These are phyloP conservation scores for Falco columbarius DNA, from an alignment of 2,797 vertebrate species.

Conservation along the genomic window DNA sequence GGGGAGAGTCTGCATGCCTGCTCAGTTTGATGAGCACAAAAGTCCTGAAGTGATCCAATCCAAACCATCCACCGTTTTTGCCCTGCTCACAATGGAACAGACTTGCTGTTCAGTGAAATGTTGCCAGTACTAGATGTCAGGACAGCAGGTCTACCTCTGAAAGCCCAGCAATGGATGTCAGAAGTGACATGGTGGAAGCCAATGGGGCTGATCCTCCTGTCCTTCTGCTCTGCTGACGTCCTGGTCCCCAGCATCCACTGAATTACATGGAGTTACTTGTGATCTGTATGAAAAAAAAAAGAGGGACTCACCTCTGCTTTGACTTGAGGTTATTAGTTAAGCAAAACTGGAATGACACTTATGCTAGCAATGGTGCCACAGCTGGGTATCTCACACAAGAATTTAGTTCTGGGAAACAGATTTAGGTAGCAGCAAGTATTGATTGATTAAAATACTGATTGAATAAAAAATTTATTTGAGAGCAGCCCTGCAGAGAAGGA, in stretches of 20 bases:
- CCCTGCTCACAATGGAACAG: not conserved
- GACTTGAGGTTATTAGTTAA: not conserved
- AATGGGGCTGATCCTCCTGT: not conserved
- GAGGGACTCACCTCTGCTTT: not conserved
- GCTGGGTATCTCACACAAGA: not conserved
- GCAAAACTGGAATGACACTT: not conserved
- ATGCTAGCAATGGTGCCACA: not conserved
- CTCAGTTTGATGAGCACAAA: not conserved
- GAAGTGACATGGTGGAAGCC: not conserved
- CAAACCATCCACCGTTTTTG: not conserved
- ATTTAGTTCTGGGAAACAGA: not conserved
- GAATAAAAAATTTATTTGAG: not conserved
- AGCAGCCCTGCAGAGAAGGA: not conserved
- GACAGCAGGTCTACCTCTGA: not conserved
- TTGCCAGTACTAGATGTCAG: not conserved
- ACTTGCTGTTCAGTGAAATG: not conserved
- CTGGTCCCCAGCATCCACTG: not conserved
- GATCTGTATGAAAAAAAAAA: not conserved
- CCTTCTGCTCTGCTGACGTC: rapidly evolving
- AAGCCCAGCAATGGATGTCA: not conserved
- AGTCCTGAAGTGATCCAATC: not conserved
- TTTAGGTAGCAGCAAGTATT: not conserved
- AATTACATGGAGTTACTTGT: not conserved
- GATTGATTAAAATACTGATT: not conserved
- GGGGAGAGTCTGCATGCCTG: not conserved